Evolutionary conservation across 2,113 vertebrate genomes (phyloP).

Genomic region (Catharus bicknelli): DNA sequence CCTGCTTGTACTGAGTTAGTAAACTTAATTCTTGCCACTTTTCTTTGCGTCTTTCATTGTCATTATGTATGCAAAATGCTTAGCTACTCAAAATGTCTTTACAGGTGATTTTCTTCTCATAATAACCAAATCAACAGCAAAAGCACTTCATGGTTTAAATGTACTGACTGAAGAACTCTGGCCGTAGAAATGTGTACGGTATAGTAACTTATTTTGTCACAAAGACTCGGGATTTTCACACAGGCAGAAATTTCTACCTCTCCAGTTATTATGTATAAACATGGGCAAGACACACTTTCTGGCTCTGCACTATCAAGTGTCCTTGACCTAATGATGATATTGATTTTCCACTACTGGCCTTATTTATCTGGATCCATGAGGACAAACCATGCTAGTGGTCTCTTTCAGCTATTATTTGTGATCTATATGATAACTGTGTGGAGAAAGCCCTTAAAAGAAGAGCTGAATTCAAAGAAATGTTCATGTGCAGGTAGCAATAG

Average conservation of each 20-base stretch:
- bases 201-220: constrained; percentile 32
- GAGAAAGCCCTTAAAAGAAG: constrained; percentile 31
- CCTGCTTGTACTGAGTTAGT: constrained; percentile 50
- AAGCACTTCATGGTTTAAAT: constrained; percentile 64
- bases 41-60: constrained; percentile 54
- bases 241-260: constrained; percentile 6
- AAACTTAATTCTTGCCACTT: constrained; percentile 68
- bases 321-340: constrained; percentile 60
- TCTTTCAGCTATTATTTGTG: constrained; percentile 48
- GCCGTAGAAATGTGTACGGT: constrained; percentile 48
- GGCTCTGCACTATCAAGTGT: constrained; percentile 10
- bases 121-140: constrained; percentile 66
- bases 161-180: constrained; percentile 45
- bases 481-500: background rate
- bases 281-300: background rate
- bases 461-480: background rate
- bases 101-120: constrained; percentile 72
- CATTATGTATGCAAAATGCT: constrained; percentile 70
- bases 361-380: constrained; percentile 30
- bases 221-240: constrained; percentile 51
- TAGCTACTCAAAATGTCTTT: constrained; percentile 68
- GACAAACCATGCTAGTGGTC: background rate
- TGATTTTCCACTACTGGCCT: constrained; percentile 55
- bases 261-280: constrained; percentile 15
- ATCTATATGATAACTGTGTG: background rate